Base-by-base conservation (phyloP, 2,113 vertebrate genomes). In the Boulengeromyrus knoepffleri region DNA sequence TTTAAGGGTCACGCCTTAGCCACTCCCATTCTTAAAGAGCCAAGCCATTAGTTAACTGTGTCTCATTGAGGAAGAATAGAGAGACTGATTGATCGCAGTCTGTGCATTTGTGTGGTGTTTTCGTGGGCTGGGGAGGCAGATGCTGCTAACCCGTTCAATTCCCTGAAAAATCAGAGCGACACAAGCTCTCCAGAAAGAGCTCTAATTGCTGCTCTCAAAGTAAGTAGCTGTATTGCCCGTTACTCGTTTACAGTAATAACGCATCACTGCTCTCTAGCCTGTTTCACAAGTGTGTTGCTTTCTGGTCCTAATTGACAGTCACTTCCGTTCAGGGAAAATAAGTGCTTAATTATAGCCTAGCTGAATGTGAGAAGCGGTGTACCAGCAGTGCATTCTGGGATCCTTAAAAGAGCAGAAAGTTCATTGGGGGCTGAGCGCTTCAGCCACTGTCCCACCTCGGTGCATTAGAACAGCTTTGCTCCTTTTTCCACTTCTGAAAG, bases 221-320 rank as follows among this genome's bases (percentile, higher is more conserved):
- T 52, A 13, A 93, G 92, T 66, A 50, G 74, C 39, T 58, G 88
- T 85, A 88, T 91, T 93, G 92, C 91, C 90, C 85, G 93, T 95
- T 94, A 93, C 93, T 94, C 90, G 94, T 92, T 90, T 70, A 47
- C 24, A 85, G 83, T 85, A 88, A 85, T 93, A 94, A 95, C 93
- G 94, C 94, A 95, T 95, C 92, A 91, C 88, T 12, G 87, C 89
- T 87, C 90, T 92, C 91, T 92, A 93, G 92, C 92, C 90, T 92
- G 49, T 91, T 89, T 89, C 70, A 88, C 92, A 91, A 94, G 94
- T 91, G 88, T 42, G 58, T 88, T 91, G 89, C 91, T 93, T 95
- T 92, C 93, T 93, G 91, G 70, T 39, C 84, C 92, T 94, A 95
- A 96, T 95, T 94, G 95, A 95, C 92, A 92, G 89, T 89, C 89